Evolutionary conservation across 2,113 vertebrate species (phyloP).

Genomic region (Melospiza georgiana): DNA sequence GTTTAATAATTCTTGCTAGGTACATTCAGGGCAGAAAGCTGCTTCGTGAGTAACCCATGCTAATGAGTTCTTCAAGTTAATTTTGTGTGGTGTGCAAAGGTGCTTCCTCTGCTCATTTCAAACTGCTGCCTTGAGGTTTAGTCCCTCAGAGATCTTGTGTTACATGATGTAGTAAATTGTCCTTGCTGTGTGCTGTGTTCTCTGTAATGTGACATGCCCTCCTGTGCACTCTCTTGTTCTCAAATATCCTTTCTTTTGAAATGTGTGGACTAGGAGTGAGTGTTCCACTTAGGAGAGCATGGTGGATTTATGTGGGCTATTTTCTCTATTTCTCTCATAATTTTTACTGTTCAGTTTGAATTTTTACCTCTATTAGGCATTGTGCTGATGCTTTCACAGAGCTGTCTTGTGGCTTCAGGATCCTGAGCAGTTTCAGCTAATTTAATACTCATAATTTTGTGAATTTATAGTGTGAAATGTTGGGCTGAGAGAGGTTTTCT

Average conservation of each 20-base stretch:
- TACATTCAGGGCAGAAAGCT: not conserved
- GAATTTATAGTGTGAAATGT: not conserved
- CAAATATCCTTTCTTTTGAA: not conserved
- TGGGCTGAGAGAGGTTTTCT: constrained; percentile 13
- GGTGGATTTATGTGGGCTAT: not conserved
- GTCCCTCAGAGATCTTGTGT: not conserved
- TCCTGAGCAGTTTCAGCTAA: not conserved
- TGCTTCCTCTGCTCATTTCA: not conserved
- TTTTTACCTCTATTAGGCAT: not conserved
- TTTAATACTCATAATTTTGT: constrained; percentile 1
- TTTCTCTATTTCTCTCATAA: not conserved
- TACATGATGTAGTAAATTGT: not conserved
- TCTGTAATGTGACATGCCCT: not conserved
- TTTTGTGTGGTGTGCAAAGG: not conserved
- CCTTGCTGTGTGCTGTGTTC: not conserved
- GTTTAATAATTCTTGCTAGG: not conserved
- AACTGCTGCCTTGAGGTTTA: not conserved
- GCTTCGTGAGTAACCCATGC: not conserved
- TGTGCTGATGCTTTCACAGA: not conserved
- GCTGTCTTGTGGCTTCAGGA: not conserved
- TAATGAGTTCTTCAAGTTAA: not conserved
- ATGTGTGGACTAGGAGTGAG: not conserved
- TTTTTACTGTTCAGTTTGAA: not conserved
- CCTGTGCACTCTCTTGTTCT: not conserved
- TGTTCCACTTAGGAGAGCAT: not conserved